Percentiles rank a stretch among this genome's conserved stretches.
Evolutionary conservation across 64 coral and sea anemone genomes (phyloP).

Genomic region (Pocillopora damicornis): DNA sequence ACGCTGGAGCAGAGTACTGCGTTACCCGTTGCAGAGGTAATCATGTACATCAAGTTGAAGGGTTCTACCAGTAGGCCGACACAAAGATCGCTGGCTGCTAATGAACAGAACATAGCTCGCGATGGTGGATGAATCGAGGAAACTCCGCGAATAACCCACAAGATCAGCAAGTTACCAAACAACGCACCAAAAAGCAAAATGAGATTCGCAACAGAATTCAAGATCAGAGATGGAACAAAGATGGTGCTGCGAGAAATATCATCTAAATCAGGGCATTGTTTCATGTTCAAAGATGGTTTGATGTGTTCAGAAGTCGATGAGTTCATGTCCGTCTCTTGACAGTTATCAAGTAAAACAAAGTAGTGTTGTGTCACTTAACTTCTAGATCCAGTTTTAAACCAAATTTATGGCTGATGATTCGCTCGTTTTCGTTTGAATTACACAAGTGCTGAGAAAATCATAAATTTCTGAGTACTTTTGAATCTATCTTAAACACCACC

Average conservation of each 20-base stretch:
- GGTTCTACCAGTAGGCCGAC: constrained; percentile 17
- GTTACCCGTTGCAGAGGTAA: not conserved
- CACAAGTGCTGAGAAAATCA: no score
- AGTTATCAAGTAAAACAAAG: not conserved
- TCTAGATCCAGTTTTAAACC: no score
- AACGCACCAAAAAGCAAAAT: not conserved
- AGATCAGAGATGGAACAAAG: not conserved
- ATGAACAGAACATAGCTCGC: constrained; percentile 1
- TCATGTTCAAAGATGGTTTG: not conserved
- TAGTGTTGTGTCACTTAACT: not conserved
- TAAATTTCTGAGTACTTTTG: no score
- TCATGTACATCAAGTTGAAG: not conserved
- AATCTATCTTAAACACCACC: no score
- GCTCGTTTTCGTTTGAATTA: no score
- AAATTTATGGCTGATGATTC: no score
- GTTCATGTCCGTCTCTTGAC: not conserved
- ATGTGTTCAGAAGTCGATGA: not conserved
- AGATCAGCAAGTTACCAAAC: not conserved
- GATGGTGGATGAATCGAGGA: constrained; percentile 11
- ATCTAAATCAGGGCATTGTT: constrained; percentile 3
- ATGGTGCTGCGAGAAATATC: not conserved
- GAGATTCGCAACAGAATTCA: not conserved
- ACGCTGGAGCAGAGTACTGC: not conserved
- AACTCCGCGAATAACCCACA: not conserved
- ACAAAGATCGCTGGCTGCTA: constrained; percentile 19